Evolutionary conservation across 2,113 vertebrate genomes (phyloP).

Genomic region (Psittacula cyanocephala): DNA sequence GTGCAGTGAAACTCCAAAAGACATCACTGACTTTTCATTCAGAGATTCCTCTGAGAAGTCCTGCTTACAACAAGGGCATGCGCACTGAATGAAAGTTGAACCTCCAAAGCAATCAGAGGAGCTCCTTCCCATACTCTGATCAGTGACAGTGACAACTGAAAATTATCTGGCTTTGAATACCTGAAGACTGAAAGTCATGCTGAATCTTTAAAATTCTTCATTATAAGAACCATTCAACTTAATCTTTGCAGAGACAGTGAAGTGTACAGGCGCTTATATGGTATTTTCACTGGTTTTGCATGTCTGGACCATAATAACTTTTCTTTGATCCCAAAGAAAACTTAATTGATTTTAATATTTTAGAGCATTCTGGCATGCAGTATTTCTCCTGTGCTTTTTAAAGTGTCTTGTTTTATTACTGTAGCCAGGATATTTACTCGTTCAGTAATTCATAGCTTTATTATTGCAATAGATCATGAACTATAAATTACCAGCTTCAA

Average conservation of each 20-base stretch:
- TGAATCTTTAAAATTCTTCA: not conserved
- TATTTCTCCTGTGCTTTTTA: not conserved
- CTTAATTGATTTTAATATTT: not conserved
- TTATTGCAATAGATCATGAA: constrained; percentile 20
- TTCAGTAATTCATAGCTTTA: constrained; percentile 13
- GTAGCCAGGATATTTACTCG: not conserved
- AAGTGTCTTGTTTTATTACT: constrained; percentile 3
- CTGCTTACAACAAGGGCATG: not conserved
- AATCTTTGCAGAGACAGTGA: not conserved
- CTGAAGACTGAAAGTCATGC: not conserved
- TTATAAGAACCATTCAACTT: not conserved
- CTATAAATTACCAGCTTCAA: not conserved
- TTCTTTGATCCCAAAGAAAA: not conserved
- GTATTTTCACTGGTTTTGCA: not conserved
- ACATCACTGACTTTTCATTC: not conserved
- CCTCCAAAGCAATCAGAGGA: not conserved
- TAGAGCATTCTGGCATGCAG: not conserved
- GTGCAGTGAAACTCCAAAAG: not conserved
- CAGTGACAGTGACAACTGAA: not conserved
- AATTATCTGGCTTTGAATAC: not conserved
- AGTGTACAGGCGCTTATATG: not conserved
- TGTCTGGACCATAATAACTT: not conserved
- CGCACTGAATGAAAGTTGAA: not conserved
- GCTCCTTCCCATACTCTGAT: not conserved
- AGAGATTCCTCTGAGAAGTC: not conserved